A percentile compares a stretch with the other conserved stretches of the same genome.
Evolutionary conservation across 2,113 vertebrate species (phyloP).

Genomic region (Nanger granti): DNA sequence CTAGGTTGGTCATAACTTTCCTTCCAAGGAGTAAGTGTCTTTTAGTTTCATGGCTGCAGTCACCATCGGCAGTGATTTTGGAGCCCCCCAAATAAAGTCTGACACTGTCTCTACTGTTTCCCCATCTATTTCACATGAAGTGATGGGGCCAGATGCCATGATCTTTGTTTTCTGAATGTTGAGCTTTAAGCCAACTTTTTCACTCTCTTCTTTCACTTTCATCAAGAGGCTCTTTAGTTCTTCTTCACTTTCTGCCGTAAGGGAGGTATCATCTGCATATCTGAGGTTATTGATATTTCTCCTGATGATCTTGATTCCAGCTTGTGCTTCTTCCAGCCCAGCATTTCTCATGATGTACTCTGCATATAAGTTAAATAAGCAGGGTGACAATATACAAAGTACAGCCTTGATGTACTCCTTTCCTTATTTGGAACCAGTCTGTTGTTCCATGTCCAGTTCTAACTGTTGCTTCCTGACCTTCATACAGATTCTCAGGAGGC

Average conservation of each 20-base stretch:
- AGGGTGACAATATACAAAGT: background rate
- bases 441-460: background rate
- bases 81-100: background rate
- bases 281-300: background rate
- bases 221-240: background rate
- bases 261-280: background rate
- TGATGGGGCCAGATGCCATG: background rate
- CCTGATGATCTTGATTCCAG: background rate
- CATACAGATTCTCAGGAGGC: background rate
- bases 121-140: background rate
- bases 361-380: background rate
- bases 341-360: background rate
- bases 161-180: background rate
- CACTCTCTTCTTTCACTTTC: background rate
- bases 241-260: background rate
- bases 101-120: background rate
- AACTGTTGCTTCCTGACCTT: background rate
- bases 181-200: background rate
- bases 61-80: background rate
- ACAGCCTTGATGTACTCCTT: background rate
- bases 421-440: background rate
- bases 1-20: background rate
- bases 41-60: background rate
- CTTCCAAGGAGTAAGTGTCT: background rate
- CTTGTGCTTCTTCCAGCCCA: background rate